These are phyloP conservation scores for Athene cunicularia DNA, from an alignment of 2,113 vertebrate genomes.

Conservation along the genomic window DNA sequence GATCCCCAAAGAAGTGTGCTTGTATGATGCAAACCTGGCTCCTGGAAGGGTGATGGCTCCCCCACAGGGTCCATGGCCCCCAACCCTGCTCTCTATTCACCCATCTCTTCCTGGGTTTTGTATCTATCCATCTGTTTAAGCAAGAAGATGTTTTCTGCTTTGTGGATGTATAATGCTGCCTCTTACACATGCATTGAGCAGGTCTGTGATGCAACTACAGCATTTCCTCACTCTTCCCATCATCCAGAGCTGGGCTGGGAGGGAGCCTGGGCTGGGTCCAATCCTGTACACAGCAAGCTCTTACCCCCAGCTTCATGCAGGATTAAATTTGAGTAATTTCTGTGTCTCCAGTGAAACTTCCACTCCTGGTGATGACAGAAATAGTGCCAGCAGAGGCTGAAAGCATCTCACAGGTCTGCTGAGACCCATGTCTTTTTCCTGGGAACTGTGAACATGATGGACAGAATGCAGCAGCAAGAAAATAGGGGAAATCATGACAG, in stretches of 20 bases:
- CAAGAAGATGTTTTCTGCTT: not conserved
- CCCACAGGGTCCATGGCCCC: rapidly evolving
- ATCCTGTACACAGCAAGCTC: not conserved
- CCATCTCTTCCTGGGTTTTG: not conserved
- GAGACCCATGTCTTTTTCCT: not conserved
- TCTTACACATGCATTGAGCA: not conserved
- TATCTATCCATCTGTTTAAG: not conserved
- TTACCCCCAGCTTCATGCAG: not conserved
- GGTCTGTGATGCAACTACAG: not conserved
- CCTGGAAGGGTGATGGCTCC: rapidly evolving
- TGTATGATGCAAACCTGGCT: not conserved
- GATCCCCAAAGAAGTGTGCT: not conserved
- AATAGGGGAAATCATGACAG: not conserved
- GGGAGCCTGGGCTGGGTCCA: not conserved
- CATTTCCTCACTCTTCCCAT: not conserved
- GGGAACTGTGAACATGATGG: not conserved
- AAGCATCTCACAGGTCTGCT: not conserved
- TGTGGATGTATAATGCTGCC: not conserved
- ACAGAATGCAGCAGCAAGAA: not conserved
- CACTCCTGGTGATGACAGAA: not conserved
- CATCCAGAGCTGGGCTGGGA: too few species aligned
- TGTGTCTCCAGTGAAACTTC: not conserved
- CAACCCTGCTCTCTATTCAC: not conserved
- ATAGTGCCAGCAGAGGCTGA: not conserved
- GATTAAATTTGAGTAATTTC: not conserved